phyloP scores from a whole-genome alignment of 1,140 invertebrate genomes.

The Papilio glaucus region DNA sequence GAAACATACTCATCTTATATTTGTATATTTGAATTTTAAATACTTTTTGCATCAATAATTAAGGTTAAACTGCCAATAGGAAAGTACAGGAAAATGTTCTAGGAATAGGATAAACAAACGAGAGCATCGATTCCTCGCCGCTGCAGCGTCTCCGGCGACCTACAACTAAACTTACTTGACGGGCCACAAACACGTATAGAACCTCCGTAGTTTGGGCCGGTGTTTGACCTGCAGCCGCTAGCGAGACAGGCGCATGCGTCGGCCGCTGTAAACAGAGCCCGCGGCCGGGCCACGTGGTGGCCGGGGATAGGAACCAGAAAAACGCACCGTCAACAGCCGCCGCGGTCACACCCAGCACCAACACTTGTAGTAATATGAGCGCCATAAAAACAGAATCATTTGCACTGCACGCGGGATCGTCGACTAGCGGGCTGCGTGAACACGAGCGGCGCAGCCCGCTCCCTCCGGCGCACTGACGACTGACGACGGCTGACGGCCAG shows the following conservation, averaged over 20 bases:
- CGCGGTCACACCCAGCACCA: slow-evolving; percentile 78
- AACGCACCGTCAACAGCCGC: slow-evolving; percentile 74
- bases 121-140: slow-evolving; percentile 4
- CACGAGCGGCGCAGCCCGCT: slow-evolving; percentile 76
- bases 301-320: slow-evolving; percentile 57
- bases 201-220: slow-evolving; percentile 72
- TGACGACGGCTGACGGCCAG: slow-evolving; percentile 13
- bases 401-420: slow-evolving; percentile 70
- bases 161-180: slow-evolving; percentile 70
- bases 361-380: slow-evolving; percentile 78
- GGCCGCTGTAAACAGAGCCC: slow-evolving; percentile 71
- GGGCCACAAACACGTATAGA: slow-evolving; percentile 64
- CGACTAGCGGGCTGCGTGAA: slow-evolving; percentile 72
- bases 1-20: background rate
- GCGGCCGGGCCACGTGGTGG: slow-evolving; percentile 65
- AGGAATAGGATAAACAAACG: slow-evolving; percentile 23
- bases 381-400: slow-evolving; percentile 82
- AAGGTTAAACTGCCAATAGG: background rate
- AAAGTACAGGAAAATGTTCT: background rate
- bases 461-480: slow-evolving; percentile 71
- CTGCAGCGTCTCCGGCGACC: slow-evolving; percentile 47
- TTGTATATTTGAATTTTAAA: background rate
- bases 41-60: background rate
- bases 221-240: slow-evolving; percentile 74
- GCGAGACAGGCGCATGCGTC: slow-evolving; percentile 74